Base-by-base conservation (phyloP, 2,113 vertebrate genomes). In the Coreoperca whiteheadi region DNA sequence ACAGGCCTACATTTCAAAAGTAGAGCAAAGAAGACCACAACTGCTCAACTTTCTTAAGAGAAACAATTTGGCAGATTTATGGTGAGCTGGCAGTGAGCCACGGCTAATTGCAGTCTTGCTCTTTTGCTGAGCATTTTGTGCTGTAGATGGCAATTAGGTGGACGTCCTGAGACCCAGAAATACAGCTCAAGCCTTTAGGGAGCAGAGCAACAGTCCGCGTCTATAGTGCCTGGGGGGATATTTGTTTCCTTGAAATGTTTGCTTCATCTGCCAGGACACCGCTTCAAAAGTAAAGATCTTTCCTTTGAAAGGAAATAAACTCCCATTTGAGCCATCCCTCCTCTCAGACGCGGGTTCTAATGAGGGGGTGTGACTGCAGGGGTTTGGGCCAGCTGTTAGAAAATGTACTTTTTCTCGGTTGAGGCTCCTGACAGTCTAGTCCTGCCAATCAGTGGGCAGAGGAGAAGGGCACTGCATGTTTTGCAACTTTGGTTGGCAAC, bases 61-160 rank as follows among this genome's bases (percentile, higher is more conserved):
- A 92, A 93, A 93, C 88, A 88, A 91, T 91, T 88, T 87, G 79
- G 82, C 83, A 93, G 87, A 95, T 92, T 90, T 92, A 87, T 87
- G 77, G 83, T 56, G 59, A 57, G 83, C 86, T 91, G 91, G 93
- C 92, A 85, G 81, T 2, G 61, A 91, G 87, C 91, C 93, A 86
- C 67, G 39, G 88, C 92, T 95, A 95, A 95, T 95, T 95, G 90
- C 86, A 95, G 92, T 84, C 88, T 89, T 91, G 81, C 79, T 92
- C 84, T 92, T 91, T 90, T 85, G 92, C 89, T 72, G 91, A 86
- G 84, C 76, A 82, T 89, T 89, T 90, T 86, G 68, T 87, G 90
- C 76, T 81, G 88, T 82, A 90, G 88, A 93, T 88, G 89, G 93
- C 92, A 94, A 95, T 95, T 95, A 95, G 79, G 88, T 86, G 90